Percentiles rank a stretch among this genome's conserved stretches.
phyloP scores from a whole-genome alignment of 2,888 invertebrate species.

The Notodonta ziczac region DNA sequence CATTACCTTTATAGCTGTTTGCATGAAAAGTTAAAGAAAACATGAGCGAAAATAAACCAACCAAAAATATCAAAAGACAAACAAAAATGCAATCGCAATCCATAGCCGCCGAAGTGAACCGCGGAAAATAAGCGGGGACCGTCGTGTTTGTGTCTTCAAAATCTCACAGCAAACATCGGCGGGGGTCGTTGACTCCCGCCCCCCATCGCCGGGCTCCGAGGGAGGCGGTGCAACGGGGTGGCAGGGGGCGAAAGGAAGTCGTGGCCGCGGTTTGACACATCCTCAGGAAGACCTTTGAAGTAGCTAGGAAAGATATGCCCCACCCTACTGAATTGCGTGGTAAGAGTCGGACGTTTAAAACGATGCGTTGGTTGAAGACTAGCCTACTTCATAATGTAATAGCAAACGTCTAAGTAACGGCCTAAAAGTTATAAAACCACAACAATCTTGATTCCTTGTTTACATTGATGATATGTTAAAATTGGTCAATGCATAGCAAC shows the following conservation, averaged over 20 bases:
- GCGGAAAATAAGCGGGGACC: conserved; percentile 67
- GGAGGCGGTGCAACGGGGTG: conserved; percentile 47
- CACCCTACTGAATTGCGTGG: conserved; percentile 32
- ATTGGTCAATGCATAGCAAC: neutral
- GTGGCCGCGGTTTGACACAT: conserved; percentile 81
- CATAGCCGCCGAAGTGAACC: conserved; percentile 60
- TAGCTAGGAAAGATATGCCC: conserved; percentile 58
- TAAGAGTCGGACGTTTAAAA: neutral
- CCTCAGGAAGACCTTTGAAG: conserved; percentile 83
- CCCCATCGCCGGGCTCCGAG: conserved; percentile 48
- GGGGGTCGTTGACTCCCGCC: conserved; percentile 69
- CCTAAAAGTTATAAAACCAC: neutral
- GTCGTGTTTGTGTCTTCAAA: conserved; percentile 76
- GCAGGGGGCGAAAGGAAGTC: conserved; percentile 63
- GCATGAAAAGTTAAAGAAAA: too few relatives aligned
- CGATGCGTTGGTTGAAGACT: neutral
- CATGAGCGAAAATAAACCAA: conserved; percentile 7
- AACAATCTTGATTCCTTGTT: too few relatives aligned
- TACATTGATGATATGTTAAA: neutral
- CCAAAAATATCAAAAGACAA: conserved; percentile 35
- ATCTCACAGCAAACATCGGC: conserved; percentile 75
- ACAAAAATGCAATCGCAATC: conserved; percentile 53
- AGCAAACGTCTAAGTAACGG: neutral
- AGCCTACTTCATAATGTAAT: neutral
- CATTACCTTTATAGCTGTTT: neutral